Evolutionary conservation across 2,797 vertebrate species (phyloP).

Genomic region (Myotis daubentonii): DNA sequence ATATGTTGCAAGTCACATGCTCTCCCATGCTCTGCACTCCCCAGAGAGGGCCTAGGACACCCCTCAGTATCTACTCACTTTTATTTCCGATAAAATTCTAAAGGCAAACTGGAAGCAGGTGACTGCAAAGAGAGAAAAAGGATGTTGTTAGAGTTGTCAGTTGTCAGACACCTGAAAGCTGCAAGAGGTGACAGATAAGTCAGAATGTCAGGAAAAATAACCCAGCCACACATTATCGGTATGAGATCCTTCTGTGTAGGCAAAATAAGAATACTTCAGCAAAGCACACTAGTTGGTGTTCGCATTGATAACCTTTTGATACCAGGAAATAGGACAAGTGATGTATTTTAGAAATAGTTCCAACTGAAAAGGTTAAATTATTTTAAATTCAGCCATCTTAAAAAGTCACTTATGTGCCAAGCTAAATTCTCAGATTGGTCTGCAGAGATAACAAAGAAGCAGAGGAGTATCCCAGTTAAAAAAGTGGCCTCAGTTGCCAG

Average conservation of each 20-base stretch:
- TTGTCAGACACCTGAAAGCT: neutral
- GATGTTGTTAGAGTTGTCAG: neutral
- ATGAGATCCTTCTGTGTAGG: too few species aligned
- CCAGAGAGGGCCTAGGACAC: neutral
- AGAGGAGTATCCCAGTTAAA: neutral
- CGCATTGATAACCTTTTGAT: neutral
- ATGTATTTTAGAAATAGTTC: neutral
- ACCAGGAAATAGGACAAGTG: neutral
- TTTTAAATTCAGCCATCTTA: neutral
- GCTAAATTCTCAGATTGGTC: neutral
- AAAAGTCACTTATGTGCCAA: neutral
- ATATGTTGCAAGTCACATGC: fast-evolving
- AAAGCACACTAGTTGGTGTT: constrained; percentile 25
- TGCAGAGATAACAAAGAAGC: neutral
- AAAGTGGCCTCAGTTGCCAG: neutral
- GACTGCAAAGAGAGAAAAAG: neutral
- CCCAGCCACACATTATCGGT: neutral
- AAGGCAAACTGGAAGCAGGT: neutral
- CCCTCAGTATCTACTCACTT: neutral
- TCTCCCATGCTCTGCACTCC: neutral
- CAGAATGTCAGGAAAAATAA: constrained; percentile 11
- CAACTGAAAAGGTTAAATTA: neutral
- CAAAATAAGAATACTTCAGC: constrained; percentile 7
- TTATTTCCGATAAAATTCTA: neutral
- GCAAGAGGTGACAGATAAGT: neutral